A percentile compares a stretch with the other conserved stretches of the same genome.
Conservation (phyloP, 2,888 invertebrate species). For the Cecidostiba fungosa region DNA sequence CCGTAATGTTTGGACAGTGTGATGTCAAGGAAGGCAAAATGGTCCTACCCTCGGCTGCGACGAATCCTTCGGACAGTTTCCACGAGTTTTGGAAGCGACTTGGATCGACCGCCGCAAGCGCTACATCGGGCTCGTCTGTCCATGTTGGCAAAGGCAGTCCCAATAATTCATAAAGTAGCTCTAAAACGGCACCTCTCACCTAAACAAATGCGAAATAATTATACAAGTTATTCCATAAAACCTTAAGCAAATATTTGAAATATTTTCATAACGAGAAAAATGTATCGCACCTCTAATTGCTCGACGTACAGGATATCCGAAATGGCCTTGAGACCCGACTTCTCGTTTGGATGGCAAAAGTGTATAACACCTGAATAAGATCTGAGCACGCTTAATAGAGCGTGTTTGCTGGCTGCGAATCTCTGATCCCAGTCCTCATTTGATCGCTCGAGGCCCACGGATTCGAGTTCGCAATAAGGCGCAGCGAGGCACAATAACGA, state of each 20-base stretch:
- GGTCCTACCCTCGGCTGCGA: slow-evolving; percentile 94
- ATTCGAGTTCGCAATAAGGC: slow-evolving; percentile 95
- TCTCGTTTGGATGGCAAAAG: slow-evolving; percentile 90
- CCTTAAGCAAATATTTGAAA: not conserved
- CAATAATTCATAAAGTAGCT: slow-evolving; percentile 94
- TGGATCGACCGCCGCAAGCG: slow-evolving; percentile 93
- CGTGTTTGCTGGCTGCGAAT: slow-evolving; percentile 92
- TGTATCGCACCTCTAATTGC: slow-evolving; percentile 86
- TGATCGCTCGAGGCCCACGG: slow-evolving; percentile 71
- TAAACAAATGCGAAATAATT: slow-evolving; percentile 4
- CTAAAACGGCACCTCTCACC: slow-evolving; percentile 93
- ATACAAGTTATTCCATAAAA: not conserved
- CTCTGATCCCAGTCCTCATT: slow-evolving; percentile 86
- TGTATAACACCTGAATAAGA: slow-evolving; percentile 96
- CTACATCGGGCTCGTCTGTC: slow-evolving; percentile 95
- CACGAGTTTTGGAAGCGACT: slow-evolving; percentile 87
- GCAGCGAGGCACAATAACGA: slow-evolving; percentile 94
- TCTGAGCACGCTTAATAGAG: slow-evolving; percentile 90
- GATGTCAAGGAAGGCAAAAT: slow-evolving; percentile 93
- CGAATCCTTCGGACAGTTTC: slow-evolving; percentile 95
- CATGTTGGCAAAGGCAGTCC: slow-evolving; percentile 94
- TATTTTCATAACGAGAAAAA: not conserved
- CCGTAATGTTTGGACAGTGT: slow-evolving; percentile 93
- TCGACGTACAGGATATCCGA: slow-evolving; percentile 92
- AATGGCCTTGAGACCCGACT: slow-evolving; percentile 89